These are phyloP conservation scores for Synanthedon myopaeformis DNA, from an alignment of 2,888 invertebrate species.

Conservation along the genomic window DNA sequence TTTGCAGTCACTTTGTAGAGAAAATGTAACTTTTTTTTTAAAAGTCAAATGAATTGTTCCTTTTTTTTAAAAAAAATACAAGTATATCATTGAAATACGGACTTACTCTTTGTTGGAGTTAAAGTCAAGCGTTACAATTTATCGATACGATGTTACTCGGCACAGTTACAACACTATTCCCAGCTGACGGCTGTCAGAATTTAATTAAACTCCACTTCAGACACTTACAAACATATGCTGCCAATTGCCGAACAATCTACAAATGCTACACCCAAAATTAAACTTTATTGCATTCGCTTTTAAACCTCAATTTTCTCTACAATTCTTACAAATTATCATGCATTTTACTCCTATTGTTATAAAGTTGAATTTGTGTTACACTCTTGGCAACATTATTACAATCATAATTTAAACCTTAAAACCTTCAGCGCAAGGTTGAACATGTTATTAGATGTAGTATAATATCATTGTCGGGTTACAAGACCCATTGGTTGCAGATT, in stretches of 20 bases:
- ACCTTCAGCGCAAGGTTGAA: neutral
- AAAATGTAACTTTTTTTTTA: too few species aligned
- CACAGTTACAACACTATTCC: slow-evolving; percentile 17
- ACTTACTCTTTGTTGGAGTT: neutral
- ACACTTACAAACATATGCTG: slow-evolving; percentile 63
- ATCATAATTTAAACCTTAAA: neutral
- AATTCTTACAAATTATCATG: neutral
- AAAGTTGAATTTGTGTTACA: neutral
- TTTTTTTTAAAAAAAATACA: too few species aligned
- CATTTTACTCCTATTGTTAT: neutral
- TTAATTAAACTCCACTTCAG: slow-evolving; percentile 74
- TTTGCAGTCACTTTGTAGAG: too few species aligned
- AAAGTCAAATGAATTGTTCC: too few species aligned
- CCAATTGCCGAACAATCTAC: slow-evolving; percentile 26
- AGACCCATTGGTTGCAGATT: neutral
- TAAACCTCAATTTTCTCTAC: neutral
- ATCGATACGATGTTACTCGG: slow-evolving; percentile 7
- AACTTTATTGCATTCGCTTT: neutral
- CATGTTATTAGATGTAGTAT: too few species aligned
- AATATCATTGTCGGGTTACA: neutral
- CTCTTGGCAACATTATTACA: neutral
- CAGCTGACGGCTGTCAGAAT: slow-evolving; percentile 45
- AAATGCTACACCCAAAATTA: neutral
- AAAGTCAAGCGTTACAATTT: neutral
- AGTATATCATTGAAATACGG: too few species aligned